phyloP scores from a whole-genome alignment of 2,888 invertebrate species.

The Muscina levida region DNA sequence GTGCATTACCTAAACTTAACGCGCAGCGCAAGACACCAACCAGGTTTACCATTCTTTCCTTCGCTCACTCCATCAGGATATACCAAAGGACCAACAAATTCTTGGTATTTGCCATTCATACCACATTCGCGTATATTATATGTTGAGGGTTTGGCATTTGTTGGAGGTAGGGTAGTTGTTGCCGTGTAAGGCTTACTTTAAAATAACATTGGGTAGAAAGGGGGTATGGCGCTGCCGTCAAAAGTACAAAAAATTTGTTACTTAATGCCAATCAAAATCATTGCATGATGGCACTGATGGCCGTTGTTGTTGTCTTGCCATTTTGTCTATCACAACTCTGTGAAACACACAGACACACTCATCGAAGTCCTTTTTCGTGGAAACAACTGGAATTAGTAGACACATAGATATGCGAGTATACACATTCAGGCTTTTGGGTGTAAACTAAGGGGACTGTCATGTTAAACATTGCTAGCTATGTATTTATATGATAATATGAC shows the following conservation, averaged over 20 bases:
- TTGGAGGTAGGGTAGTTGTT: conserved; percentile 21
- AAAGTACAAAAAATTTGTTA: conserved; percentile 54
- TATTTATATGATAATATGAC: no score
- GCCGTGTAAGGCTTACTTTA: conserved; percentile 38
- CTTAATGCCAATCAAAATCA: conserved; percentile 68
- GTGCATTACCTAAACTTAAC: conserved; percentile 22
- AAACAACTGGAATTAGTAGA: not conserved
- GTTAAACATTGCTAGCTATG: no score
- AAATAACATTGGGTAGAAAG: conserved; percentile 6
- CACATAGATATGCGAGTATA: not conserved
- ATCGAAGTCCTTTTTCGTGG: not conserved
- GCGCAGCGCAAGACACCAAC: not conserved
- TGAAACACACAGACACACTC: not conserved
- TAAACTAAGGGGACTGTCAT: no score
- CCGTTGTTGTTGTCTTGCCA: not conserved
- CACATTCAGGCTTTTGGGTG: not conserved
- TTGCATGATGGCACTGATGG: conserved; percentile 46
- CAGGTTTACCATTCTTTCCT: not conserved
- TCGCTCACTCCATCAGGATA: not conserved
- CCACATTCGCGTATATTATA: not conserved
- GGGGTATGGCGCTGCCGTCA: conserved; percentile 40
- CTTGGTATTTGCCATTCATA: not conserved
- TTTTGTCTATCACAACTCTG: not conserved
- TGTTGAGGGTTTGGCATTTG: not conserved
- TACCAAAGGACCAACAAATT: not conserved